Evolutionary conservation across 1,140 invertebrate species (phyloP).

Genomic region (Drosophila triauraria): DNA sequence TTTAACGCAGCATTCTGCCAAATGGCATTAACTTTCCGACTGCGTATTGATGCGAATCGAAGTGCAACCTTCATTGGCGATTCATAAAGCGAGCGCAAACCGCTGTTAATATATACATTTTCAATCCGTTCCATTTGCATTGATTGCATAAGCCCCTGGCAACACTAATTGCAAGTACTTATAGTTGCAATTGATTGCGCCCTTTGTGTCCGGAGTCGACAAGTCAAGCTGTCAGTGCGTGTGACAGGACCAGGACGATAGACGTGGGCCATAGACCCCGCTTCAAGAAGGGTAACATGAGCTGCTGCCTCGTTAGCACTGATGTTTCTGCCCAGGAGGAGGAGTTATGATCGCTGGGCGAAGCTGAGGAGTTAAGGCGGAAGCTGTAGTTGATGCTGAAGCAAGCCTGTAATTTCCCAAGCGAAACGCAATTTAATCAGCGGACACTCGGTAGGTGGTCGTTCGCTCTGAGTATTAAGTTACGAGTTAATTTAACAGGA

Average conservation of each 20-base stretch:
- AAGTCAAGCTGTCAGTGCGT: slow-evolving; percentile 36
- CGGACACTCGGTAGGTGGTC: slow-evolving; percentile 11
- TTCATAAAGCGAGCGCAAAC: slow-evolving; percentile 33
- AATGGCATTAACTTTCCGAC: slow-evolving; percentile 8
- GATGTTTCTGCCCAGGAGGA: not conserved
- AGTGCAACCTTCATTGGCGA: slow-evolving; percentile 25
- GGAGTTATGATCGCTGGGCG: not conserved
- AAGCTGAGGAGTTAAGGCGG: slow-evolving; percentile 22
- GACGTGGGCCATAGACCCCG: not conserved
- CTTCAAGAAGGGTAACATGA: slow-evolving; percentile 47
- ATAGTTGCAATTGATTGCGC: slow-evolving; percentile 51
- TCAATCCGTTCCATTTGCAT: slow-evolving; percentile 23
- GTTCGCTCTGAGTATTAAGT: slow-evolving; percentile 15
- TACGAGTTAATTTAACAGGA: slow-evolving; percentile 37
- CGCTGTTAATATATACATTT: slow-evolving; percentile 18
- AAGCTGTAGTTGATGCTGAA: slow-evolving; percentile 7
- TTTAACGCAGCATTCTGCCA: not conserved
- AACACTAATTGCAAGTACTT: slow-evolving; percentile 46
- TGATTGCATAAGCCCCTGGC: slow-evolving; percentile 34
- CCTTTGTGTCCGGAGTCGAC: slow-evolving; percentile 29
- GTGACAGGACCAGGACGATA: slow-evolving; percentile 16
- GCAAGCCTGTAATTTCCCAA: slow-evolving; percentile 43
- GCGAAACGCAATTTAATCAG: slow-evolving; percentile 50
- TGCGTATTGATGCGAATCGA: not conserved
- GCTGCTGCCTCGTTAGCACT: slow-evolving; percentile 50